Evolutionary conservation across 2,113 vertebrate genomes (phyloP).

Genomic region (Boulengerochromis microlepis): DNA sequence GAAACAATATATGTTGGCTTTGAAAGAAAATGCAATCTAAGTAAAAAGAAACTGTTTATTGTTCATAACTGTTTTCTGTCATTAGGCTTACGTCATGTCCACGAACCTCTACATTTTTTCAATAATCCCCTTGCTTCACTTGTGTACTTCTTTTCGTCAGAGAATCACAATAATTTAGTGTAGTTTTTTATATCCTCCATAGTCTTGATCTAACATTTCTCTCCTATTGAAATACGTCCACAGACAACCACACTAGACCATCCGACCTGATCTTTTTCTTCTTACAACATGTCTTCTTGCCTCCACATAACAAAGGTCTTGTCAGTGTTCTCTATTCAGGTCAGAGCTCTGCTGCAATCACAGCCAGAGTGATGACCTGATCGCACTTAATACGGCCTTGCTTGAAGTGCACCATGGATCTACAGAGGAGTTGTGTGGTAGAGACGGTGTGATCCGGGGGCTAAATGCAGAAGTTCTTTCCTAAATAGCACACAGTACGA

Average conservation of each 20-base stretch:
- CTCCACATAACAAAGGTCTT: not conserved
- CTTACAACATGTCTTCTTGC: not conserved
- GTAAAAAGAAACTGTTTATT: not conserved
- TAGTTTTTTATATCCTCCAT: not conserved
- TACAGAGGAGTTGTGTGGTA: conserved; percentile 16
- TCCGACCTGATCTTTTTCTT: not conserved
- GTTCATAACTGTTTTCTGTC: not conserved
- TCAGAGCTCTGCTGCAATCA: conserved; percentile 39
- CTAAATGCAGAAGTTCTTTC: conserved; percentile 17
- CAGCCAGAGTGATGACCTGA: conserved; percentile 44
- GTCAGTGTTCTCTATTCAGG: conserved; percentile 32
- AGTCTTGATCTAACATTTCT: not conserved
- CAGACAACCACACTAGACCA: not conserved
- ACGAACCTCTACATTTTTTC: not conserved
- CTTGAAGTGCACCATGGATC: conserved; percentile 39
- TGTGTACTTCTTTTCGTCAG: not conserved
- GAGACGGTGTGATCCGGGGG: not conserved
- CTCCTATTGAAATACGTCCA: not conserved
- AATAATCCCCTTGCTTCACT: not conserved
- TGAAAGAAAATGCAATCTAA: not conserved
- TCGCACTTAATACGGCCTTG: conserved; percentile 45
- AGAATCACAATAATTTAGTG: not conserved
- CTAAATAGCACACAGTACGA: not conserved
- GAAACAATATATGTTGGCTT: not conserved
- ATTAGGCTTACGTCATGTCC: not conserved